Percentiles rank a stretch among this genome's conserved stretches.
Conservation (phyloP, 2,113 vertebrate genomes). For the Litocranius walleri region DNA sequence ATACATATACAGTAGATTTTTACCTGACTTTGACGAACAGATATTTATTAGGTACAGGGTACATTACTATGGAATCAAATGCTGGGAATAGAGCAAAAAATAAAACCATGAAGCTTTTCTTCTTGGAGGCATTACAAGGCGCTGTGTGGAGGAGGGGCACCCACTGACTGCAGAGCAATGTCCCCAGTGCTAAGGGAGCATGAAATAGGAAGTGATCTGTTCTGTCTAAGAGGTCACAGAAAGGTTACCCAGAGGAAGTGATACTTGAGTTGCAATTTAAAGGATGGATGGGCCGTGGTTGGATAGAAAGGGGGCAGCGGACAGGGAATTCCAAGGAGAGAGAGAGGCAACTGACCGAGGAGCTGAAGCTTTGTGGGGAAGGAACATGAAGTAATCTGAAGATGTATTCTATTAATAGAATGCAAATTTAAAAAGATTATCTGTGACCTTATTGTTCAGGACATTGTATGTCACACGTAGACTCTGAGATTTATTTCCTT, state of each 20-base stretch:
- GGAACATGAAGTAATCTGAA: not conserved
- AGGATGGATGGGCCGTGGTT: constrained; percentile 40
- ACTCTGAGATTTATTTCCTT: not conserved
- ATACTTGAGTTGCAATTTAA: constrained; percentile 58
- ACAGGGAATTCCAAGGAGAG: not conserved
- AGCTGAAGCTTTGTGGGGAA: not conserved
- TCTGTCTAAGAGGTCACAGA: constrained; percentile 40
- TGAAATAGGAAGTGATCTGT: constrained; percentile 16
- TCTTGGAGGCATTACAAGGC: not conserved
- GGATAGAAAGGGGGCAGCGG: not conserved
- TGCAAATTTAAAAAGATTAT: not conserved
- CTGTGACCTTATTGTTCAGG: not conserved
- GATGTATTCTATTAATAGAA: not conserved
- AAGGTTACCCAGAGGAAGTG: constrained; percentile 44
- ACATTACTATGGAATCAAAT: not conserved
- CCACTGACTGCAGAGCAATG: not conserved
- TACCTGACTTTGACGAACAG: not conserved
- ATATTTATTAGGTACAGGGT: not conserved
- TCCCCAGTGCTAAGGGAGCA: not conserved
- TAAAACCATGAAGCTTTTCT: not conserved
- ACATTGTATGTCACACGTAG: not conserved
- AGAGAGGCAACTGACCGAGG: not conserved
- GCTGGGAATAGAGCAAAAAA: not conserved
- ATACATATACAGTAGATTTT: not conserved
- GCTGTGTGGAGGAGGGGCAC: not conserved